Base-by-base conservation (phyloP, 2,113 vertebrate genomes). In the Asarcornis scutulata region DNA sequence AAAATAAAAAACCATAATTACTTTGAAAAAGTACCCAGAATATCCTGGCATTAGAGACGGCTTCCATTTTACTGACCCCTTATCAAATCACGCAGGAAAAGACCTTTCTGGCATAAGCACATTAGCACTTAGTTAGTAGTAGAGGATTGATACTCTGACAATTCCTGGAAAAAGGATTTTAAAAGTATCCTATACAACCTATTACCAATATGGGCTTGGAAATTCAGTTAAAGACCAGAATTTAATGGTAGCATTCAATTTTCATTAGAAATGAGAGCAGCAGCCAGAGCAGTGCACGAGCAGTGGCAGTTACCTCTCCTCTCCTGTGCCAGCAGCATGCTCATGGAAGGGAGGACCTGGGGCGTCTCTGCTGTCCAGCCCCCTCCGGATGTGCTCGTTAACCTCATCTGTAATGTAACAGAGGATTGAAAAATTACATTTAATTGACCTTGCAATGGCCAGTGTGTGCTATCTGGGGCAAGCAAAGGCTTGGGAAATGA, bases 1-100 rank as follows among this genome's bases (percentile, higher is more conserved):
- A 86, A 96, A 93, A 96, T 86, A 92, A 85, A 80, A 95, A 95
- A 50, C 60, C 46, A 80, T 82, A 69, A 96, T 92, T 91, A 87
- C 86, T 82, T 84, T 88, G 71, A 92, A 89, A 96, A 95, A 73
- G n/a, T 92, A 94, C 82, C 50, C 46, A 93, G 91, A 91, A 93
- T 91, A 96, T 91, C 88, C 92, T 94, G 96, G 32, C 83, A 69
- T 84, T 85, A 73, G 53, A 91, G 69, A 76, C 71, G 55, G 71
- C 72, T 85, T 68, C 88, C 83, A 95, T 87, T 93, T 91, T 74
- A 73, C 81, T 89, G 74, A 62, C 7, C 13, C 60, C 52, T 97
- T 83, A 94, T 95, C 86, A 74, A 97, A 97, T 91, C 81, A 95
- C 5, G 68, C 91, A 91, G 81, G 86, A 91, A 96, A 94, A 94